Conservation (phyloP, 2,797 vertebrate species). For the Halcyon leucocephala region DNA sequence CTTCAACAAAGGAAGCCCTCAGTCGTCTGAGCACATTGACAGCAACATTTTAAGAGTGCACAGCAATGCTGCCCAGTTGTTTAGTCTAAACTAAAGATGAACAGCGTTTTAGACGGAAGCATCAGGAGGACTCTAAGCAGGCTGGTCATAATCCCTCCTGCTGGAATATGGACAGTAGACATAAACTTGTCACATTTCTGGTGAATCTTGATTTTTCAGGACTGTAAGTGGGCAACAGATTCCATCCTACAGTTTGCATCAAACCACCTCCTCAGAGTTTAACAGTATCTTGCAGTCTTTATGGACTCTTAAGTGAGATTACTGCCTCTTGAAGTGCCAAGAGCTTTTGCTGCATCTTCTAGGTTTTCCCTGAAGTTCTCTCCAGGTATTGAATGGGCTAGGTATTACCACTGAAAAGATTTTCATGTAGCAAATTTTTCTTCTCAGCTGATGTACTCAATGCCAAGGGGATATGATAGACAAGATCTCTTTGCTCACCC, state of each 20-base stretch:
- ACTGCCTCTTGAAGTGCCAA: neutral
- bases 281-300: neutral
- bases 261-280: neutral
- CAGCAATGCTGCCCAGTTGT: neutral
- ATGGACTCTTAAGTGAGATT: neutral
- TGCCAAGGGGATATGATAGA: neutral
- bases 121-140: neutral
- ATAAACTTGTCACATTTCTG: neutral
- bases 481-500: neutral
- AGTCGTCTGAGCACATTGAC: neutral
- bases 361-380: conserved; percentile 14
- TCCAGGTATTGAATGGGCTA: neutral
- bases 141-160: neutral
- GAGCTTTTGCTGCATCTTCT: conserved; percentile 12
- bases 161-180: neutral
- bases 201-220: neutral
- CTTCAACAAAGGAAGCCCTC: neutral
- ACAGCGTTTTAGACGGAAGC: neutral
- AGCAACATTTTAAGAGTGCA: neutral
- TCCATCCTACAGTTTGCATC: neutral
- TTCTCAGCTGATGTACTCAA: neutral
- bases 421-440: conserved; percentile 6
- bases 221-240: neutral
- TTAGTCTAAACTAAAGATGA: neutral
- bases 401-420: conserved; percentile 20